Evolutionary conservation across 2,888 invertebrate genomes (phyloP).

Genomic region (Rugalucina vietnamica): DNA sequence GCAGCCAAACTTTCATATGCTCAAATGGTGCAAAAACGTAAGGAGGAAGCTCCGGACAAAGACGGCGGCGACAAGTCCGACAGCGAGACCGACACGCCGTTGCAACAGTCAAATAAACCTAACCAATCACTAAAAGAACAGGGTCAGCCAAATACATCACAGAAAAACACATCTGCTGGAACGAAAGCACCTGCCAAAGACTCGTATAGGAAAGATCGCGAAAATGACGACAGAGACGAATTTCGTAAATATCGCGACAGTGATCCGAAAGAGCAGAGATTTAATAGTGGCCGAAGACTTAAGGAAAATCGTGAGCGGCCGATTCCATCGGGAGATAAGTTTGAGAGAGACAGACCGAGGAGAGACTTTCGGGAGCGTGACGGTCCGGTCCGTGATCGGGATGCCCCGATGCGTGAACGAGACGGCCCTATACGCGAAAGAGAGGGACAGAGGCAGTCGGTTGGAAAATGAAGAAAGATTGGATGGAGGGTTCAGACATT

Average conservation of each 20-base stretch:
- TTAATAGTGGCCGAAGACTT: conserved; percentile 41
- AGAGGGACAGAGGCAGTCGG: conserved; percentile 32
- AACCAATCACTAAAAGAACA: conserved; percentile 50
- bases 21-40: conserved; percentile 76
- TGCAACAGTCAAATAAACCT: conserved; percentile 41
- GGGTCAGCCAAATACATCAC: conserved; percentile 45
- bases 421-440: conserved; percentile 32
- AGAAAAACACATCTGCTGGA: conserved; percentile 6
- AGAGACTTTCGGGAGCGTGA: conserved; percentile 27
- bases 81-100: conserved; percentile 31
- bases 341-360: not conserved
- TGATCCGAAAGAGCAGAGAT: conserved; percentile 58
- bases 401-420: too few relatives aligned
- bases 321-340: not conserved
- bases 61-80: conserved; percentile 54
- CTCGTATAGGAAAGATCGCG: conserved; percentile 53
- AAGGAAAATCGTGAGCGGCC: conserved; percentile 59
- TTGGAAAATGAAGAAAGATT: conserved; percentile 29
- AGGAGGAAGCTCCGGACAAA: conserved; percentile 53
- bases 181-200: conserved; percentile 33
- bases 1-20: conserved; percentile 76
- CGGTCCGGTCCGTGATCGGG: too few relatives aligned
- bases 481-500: not conserved
- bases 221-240: conserved; percentile 41
- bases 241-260: conserved; percentile 45